Evolutionary conservation across 2,888 invertebrate species (phyloP), one percentile per base, ranked within the genome.

Genomic region (Leptinotarsa tumamoca): DNA sequence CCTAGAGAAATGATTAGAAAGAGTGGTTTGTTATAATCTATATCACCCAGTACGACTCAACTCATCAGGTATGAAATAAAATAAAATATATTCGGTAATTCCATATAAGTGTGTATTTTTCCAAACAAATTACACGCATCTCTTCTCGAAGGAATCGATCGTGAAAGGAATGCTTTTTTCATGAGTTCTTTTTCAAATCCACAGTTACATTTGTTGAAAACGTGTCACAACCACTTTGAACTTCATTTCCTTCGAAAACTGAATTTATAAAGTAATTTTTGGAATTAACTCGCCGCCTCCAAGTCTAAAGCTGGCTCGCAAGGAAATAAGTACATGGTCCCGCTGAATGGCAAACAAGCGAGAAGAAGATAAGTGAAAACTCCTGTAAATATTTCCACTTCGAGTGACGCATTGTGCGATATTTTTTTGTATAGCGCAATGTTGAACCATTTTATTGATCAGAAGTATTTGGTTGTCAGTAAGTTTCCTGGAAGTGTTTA

Each of bases 371-470:
- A 73, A 75, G 73, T 73, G 73, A 67, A 78, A 73, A 75, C 56
- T 73, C 72, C 27, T 73, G 77, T 77, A 74, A 78, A 75, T 73
- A 78, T 75, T 78, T 78, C 73, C 75, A 73, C 75, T 71, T 73
- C 63, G 67, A 43, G 63, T 43, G 58, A 23, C n/a, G 43, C 43
- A 63, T 63, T 43, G 33, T 63, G n/a, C 27, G 43, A 63, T 27
- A 43, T n/a, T n/a, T 43, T 21, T 33, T 63, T 63, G 33, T 63
- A 43, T 33, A n/a, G 17, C 27, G 63, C 18, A 17, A 33, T 63
- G 63, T 33, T 63, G n/a, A 58, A 18, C 14, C 5, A 58, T 58
- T 58, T 58, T 23, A 58, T 23, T 27, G 58, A 58, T 58, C 58
- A 14, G 21, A 21, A 23, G 58, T 27, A 23, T 58, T 23, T 58